Conservation (phyloP, 1,140 invertebrate species). For the Tribolium castaneum region DNA sequence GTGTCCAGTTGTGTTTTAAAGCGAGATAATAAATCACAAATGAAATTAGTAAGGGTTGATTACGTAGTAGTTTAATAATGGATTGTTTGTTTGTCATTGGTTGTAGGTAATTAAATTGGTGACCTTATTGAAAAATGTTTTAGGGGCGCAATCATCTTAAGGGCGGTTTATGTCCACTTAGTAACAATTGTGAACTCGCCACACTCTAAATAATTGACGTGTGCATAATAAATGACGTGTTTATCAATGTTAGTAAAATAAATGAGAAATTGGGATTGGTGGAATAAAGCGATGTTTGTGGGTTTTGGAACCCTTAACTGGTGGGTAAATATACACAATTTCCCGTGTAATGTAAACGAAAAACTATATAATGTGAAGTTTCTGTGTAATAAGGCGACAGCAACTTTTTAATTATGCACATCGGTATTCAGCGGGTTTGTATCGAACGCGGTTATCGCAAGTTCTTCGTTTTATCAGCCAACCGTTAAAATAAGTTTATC, state of each 20-base stretch:
- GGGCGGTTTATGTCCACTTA: conserved; percentile 4
- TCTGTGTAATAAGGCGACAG: conserved; percentile 34
- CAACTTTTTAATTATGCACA: conserved; percentile 36
- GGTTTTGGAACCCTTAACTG: conserved; percentile 34
- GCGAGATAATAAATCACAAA: conserved; percentile 16
- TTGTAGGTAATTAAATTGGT: conserved; percentile 19
- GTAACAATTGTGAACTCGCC: conserved; percentile 3
- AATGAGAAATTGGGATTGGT: conserved; percentile 34
- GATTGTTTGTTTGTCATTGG: conserved; percentile 10
- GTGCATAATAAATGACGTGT: conserved; percentile 32
- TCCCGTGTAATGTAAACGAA: conserved; percentile 35
- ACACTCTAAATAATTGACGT: conserved; percentile 31
- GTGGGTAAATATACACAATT: conserved; percentile 31
- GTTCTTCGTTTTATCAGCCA: conserved; percentile 36
- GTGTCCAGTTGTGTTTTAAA: too few relatives aligned
- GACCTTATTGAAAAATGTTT: conserved; percentile 21
- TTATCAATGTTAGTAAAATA: conserved; percentile 33
- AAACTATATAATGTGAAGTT: conserved; percentile 31
- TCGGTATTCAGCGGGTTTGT: conserved; percentile 33
- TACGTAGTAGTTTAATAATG: conserved; percentile 1
- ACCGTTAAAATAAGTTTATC: conserved; percentile 38
- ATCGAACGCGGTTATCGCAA: conserved; percentile 37
- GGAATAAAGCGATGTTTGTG: conserved; percentile 30
- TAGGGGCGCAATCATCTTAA: conserved; percentile 15
- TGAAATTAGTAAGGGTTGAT: conserved; percentile 13